A percentile compares a stretch with the other conserved stretches of the same genome.
These are phyloP conservation scores for Amblyornis subalaris DNA, from an alignment of 2,113 vertebrate species.

Conservation along the genomic window DNA sequence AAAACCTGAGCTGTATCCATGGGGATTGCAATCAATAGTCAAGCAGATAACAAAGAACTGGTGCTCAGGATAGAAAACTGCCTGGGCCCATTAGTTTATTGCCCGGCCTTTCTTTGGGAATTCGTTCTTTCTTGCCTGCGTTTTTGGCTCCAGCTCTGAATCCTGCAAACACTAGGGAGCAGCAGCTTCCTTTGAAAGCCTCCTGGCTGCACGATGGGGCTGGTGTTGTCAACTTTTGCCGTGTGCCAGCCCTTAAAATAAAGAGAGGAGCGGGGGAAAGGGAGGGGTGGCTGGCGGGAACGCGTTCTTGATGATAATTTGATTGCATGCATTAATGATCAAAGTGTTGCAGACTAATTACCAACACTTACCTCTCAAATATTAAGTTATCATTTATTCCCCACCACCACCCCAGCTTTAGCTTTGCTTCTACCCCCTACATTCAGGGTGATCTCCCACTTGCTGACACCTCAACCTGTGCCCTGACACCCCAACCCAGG, in stretches of 20 bases:
- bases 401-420: not conserved
- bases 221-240: slow-evolving; percentile 27
- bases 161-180: slow-evolving; percentile 67
- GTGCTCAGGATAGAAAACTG: slow-evolving; percentile 35
- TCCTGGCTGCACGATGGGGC: not conserved
- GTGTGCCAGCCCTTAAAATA: slow-evolving; percentile 61
- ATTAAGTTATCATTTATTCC: slow-evolving; percentile 69
- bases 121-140: not conserved
- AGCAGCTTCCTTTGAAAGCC: slow-evolving; percentile 68
- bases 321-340: slow-evolving; percentile 77
- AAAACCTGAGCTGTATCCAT: slow-evolving; percentile 65
- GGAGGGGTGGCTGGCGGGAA: slow-evolving; percentile 33
- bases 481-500: not conserved
- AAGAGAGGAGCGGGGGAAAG: not conserved
- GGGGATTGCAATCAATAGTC: slow-evolving; percentile 62
- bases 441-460: not conserved
- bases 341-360: slow-evolving; percentile 77
- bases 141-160: slow-evolving; percentile 29
- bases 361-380: slow-evolving; percentile 71
- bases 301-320: slow-evolving; percentile 75
- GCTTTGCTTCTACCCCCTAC: not conserved
- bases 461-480: not conserved
- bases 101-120: slow-evolving; percentile 16
- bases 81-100: slow-evolving; percentile 57
- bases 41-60: slow-evolving; percentile 62